These are phyloP conservation scores for Ennomos fuscantarius DNA, from an alignment of 2,888 invertebrate genomes.

Conservation along the genomic window DNA sequence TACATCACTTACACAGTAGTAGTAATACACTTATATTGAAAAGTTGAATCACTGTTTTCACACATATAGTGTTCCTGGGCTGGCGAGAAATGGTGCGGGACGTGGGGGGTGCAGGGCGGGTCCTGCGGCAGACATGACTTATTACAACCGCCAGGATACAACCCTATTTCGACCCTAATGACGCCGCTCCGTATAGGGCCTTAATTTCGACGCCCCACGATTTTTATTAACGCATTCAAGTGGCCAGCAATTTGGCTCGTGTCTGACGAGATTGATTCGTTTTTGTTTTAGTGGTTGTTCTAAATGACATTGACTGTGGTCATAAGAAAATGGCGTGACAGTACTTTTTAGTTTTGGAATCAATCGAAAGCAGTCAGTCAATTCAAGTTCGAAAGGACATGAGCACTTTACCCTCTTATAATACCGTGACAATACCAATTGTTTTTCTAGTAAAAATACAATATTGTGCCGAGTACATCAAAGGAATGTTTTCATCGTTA, in stretches of 20 bases:
- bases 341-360: too few species aligned
- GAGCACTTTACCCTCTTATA: too few species aligned
- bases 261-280: conserved; percentile 42
- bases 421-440: too few species aligned
- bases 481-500: too few species aligned
- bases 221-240: conserved; percentile 82
- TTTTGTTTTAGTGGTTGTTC: conserved; percentile 35
- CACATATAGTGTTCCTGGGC: conserved; percentile 41
- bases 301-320: conserved; percentile 13
- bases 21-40: not conserved
- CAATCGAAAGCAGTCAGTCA: too few species aligned
- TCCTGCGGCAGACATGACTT: conserved; percentile 83
- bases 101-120: conserved; percentile 57
- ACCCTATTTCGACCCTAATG: conserved; percentile 83
- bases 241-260: conserved; percentile 65
- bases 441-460: too few species aligned
- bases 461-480: too few species aligned
- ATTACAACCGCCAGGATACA: conserved; percentile 82
- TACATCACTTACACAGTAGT: not conserved
- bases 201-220: conserved; percentile 82
- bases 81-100: conserved; percentile 68
- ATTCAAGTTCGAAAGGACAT: too few species aligned
- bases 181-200: conserved; percentile 77
- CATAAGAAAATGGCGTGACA: too few species aligned
- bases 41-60: conserved; percentile 22